Evolutionary conservation across 2,797 vertebrate species (phyloP), one percentile per base, ranked within the genome.

Genomic region (Gouania willdenowi): DNA sequence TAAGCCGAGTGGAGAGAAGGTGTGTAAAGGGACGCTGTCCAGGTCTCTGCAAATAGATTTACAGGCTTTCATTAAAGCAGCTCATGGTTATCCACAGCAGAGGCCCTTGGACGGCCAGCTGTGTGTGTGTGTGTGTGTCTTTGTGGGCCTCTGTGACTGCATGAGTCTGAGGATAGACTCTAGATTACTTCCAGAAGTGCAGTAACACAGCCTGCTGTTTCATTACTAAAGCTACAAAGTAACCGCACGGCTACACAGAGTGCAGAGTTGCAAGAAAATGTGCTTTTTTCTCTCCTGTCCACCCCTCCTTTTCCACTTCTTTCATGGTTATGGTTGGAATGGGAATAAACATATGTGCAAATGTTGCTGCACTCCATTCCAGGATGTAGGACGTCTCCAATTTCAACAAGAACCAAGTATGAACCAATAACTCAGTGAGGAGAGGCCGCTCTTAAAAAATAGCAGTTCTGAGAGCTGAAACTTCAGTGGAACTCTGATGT

Each of bases 21-120:
- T 54, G 66, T 68, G 66, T 57, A 52, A 74, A 69, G 51, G 56
- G 64, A 70, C 71, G 74, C 58, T 34, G 74, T 74, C 70, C 76
- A 65, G 66, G 41, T 53, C 31, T 67, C 69, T 65, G 57, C 67
- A 77, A 83, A 83, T 85, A 85, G 71, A 85, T 82, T 83, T 82
- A 69, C 58, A 82, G 82, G 75, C 78, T 75, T 79, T 81, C 80
- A 83, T 85, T 85, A 83, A 61, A 76, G 73, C 51, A 54, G 71
- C 72, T 5, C 18, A 71, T 4, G 70, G 81, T 77, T 78, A 54
- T 36, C 60, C 59, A 56, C 61, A 68, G 62, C 51, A 59, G 57
- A 42, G 64, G 43, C 55, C 55, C 34, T 45, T 47, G 61, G 49
- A 64, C 6, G 47, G 43, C 62, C 71, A 65, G 60, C 52, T 63